Conservation (phyloP, 2,797 vertebrate genomes). For the Neosalanx taihuensis region DNA sequence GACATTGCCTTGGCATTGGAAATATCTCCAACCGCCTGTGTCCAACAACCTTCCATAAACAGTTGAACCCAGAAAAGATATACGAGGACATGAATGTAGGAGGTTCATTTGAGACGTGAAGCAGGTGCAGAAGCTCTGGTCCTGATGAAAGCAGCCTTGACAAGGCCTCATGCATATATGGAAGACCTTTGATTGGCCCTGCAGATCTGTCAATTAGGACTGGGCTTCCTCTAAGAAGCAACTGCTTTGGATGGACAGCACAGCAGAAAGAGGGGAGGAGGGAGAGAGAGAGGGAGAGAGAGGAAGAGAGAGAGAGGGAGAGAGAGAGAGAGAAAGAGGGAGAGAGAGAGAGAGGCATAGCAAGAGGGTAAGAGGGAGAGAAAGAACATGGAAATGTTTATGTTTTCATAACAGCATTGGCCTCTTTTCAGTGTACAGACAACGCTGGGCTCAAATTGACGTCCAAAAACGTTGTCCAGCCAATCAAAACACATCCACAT, state of each 20-base stretch:
- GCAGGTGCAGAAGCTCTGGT: too few relatives aligned
- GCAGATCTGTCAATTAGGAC: conserved; percentile 6
- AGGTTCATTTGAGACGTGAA: too few relatives aligned
- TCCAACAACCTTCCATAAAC: too few relatives aligned
- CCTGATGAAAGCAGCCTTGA: not conserved
- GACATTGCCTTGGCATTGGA: too few relatives aligned
- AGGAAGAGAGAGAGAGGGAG: not conserved
- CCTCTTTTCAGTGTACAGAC: not conserved
- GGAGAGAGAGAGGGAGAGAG: not conserved
- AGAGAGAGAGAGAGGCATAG: not conserved
- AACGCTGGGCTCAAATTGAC: not conserved
- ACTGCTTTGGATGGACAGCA: not conserved
- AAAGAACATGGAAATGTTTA: not conserved
- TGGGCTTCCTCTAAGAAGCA: too few relatives aligned
- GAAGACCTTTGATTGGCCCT: conserved; percentile 4
- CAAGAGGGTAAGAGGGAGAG: too few relatives aligned
- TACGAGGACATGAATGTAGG: too few relatives aligned
- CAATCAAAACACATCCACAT: too few relatives aligned
- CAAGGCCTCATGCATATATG: conserved; percentile 5
- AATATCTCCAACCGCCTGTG: too few relatives aligned
- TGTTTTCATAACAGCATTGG: not conserved
- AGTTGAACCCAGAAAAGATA: too few relatives aligned
- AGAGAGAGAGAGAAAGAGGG: too few relatives aligned
- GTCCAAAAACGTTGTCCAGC: too few relatives aligned
- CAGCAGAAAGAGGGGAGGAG: not conserved